Conservation (phyloP, 1,140 invertebrate genomes). For the Drosophila tani region DNA sequence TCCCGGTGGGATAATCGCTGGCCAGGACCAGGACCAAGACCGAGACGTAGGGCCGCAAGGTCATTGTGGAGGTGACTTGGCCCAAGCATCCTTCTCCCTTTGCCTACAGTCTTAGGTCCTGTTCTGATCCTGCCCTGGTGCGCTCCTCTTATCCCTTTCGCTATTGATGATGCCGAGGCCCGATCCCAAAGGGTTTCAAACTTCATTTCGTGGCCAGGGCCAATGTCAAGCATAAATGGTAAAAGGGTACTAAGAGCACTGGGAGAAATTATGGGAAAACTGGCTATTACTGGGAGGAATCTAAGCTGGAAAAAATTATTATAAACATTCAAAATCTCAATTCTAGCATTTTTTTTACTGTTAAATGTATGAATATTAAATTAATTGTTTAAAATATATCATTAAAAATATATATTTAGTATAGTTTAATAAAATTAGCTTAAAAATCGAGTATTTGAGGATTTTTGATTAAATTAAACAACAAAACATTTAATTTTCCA, state of each 20-base stretch:
- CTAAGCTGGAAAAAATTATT: no score
- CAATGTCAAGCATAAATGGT: slow-evolving; percentile 5
- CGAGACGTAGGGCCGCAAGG: slow-evolving; percentile 18
- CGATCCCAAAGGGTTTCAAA: slow-evolving; percentile 32
- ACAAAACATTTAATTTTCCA: no score
- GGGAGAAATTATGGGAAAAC: neutral
- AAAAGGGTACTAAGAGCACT: neutral
- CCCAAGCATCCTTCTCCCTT: neutral
- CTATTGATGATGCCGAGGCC: slow-evolving; percentile 10
- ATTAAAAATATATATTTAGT: no score
- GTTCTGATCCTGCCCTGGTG: neutral
- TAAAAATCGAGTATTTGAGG: no score
- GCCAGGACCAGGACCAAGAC: slow-evolving; percentile 8
- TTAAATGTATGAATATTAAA: no score
- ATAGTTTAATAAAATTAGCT: no score
- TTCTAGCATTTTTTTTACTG: no score
- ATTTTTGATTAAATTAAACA: no score
- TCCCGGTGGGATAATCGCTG: slow-evolving; percentile 36
- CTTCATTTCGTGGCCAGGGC: slow-evolving; percentile 30
- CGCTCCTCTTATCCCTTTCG: neutral
- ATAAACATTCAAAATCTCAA: no score
- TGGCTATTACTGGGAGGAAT: no score
- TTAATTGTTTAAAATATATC: no score
- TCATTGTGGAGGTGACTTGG: slow-evolving; percentile 18
- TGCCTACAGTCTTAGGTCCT: no score